phyloP scores from a whole-genome alignment of 2,797 vertebrate genomes.

The Myripristis murdjan region DNA sequence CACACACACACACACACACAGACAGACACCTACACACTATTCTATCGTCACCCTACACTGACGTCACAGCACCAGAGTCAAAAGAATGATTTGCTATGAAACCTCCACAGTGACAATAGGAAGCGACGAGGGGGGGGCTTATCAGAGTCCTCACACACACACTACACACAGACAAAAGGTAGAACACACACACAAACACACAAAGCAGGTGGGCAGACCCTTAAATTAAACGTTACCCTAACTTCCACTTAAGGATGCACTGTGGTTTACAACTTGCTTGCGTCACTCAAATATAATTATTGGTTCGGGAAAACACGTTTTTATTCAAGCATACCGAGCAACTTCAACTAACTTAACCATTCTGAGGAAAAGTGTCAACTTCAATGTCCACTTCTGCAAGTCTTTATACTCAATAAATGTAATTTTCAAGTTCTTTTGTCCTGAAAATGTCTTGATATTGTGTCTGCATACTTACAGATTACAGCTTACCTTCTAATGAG shows the following conservation, averaged over 20 bases:
- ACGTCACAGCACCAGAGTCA: conserved; percentile 41
- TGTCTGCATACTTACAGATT: no score
- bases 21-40: conserved; percentile 16
- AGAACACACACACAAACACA: conserved; percentile 1
- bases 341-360: no score
- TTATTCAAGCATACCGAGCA: no score
- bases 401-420: no score
- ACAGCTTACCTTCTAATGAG: no score
- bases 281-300: not conserved
- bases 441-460: no score
- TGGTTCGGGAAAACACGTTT: no score
- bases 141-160: conserved; percentile 51
- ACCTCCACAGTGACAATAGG: conserved; percentile 35
- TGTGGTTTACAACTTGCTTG: not conserved
- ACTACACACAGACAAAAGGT: not conserved
- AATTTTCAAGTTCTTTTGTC: no score
- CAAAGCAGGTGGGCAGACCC: not conserved
- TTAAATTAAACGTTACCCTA: not conserved
- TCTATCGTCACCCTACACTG: conserved; percentile 61
- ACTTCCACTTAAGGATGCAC: not conserved
- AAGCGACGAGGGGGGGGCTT: conserved; percentile 37
- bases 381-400: no score
- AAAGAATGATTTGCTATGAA: conserved; percentile 39
- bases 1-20: conserved; percentile 33
- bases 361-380: no score